These are phyloP conservation scores for Ianthella basta DNA, from an alignment of 37 sponge, comb jelly and placozoan species.

Conservation along the genomic window DNA sequence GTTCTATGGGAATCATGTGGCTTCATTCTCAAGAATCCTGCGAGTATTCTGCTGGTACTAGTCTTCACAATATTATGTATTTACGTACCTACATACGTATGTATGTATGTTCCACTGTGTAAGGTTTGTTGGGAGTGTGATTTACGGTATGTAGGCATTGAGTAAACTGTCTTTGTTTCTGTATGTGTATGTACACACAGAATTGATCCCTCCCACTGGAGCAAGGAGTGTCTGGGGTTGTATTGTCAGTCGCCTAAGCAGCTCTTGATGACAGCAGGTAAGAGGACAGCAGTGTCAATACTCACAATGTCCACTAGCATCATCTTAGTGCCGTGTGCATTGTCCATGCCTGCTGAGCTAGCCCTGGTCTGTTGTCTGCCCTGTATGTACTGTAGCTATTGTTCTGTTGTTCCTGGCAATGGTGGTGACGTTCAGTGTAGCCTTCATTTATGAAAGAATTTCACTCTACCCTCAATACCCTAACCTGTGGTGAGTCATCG, in stretches of 20 bases:
- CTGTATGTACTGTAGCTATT: slow-evolving; percentile 18
- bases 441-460: slow-evolving; percentile 54
- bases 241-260: slow-evolving; percentile 35
- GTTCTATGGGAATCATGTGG: too few species aligned
- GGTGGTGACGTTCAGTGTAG: slow-evolving; percentile 51
- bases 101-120: too few species aligned
- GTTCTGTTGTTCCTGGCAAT: slow-evolving; percentile 44
- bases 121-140: not conserved
- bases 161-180: not conserved
- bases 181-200: slow-evolving; percentile 17
- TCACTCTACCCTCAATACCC: slow-evolving; percentile 47
- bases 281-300: not conserved
- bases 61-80: too few species aligned
- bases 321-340: too few species aligned
- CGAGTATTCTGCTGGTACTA: too few species aligned
- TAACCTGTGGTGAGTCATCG: slow-evolving; percentile 47
- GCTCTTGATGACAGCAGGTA: slow-evolving; percentile 35
- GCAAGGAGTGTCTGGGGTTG: slow-evolving; percentile 34
- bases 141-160: not conserved
- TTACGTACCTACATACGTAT: too few species aligned
- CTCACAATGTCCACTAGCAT: too few species aligned
- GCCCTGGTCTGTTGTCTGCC: not conserved
- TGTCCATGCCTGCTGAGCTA: too few species aligned
- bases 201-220: slow-evolving; percentile 44
- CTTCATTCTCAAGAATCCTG: too few species aligned